Base-by-base conservation (phyloP, 1,140 invertebrate species). In the Anastatus disparis region DNA sequence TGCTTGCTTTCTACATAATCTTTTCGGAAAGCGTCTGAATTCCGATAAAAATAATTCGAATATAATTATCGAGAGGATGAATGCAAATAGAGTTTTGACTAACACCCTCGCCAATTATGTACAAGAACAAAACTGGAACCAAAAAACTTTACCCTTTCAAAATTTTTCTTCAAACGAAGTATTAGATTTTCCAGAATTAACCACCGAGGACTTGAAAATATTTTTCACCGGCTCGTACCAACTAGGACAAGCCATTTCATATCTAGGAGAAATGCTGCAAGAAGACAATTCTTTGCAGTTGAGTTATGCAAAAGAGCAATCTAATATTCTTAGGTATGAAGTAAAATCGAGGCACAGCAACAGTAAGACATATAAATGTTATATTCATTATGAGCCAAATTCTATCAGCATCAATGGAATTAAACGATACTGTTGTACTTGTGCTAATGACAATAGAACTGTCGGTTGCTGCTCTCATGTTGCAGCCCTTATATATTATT, bases 1-100 rank as follows among this genome's bases (percentile, higher is more conserved):
- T 13, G 73, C 74, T 10, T 71, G 63, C 15, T 76, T 76, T 52
- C n/a, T 79, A n/a, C 10, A 71, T 3, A 78, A 79, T 58, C 35
- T 29, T 26, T 76, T 74, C 26, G 61, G 70, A 0, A 79, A 75
- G 53, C 22, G 73, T n/a, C 58, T 77, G n/a, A 42, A 73, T 56
- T 75, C 62, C 22, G 73, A 77, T 64, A 15, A 9, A 20, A 53
- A 66, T 53, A 22, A 70, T 35, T 46, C 58, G 1, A 29, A 70
- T 55, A 52, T 74, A 55, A 71, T 77, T 20, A 1, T 72, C 22
- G 62, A 73, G 12, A 46, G n/a, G 35, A 64, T 69, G 52, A 72
- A 68, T 9, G 52, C 48, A 2, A 59, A n/a, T 12, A 72, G 56
- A 71, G 55, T 31, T 58, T 13, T 58, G 1, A 68, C 69, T 31